A percentile compares a stretch with the other conserved stretches of the same genome.
phyloP scores from a whole-genome alignment of 1,140 invertebrate genomes.

The Drosophila bocki region DNA sequence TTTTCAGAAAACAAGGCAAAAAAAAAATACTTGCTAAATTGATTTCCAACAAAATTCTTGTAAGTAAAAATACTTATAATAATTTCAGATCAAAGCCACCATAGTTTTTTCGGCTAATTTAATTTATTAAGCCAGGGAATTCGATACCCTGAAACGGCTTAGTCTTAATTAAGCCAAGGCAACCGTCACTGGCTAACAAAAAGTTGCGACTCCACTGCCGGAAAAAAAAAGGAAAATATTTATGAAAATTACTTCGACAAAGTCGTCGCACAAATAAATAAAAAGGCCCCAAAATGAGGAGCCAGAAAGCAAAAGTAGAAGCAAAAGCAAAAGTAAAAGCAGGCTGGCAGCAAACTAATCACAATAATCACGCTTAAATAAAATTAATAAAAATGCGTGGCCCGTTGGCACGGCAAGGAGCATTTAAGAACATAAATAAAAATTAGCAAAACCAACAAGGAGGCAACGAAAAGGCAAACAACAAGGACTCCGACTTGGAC shows the following conservation, averaged over 20 bases:
- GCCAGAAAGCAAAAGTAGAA: neutral
- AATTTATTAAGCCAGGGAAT: conserved; percentile 22
- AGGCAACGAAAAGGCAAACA: conserved; percentile 50
- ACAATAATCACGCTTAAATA: conserved; percentile 83
- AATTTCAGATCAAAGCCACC: conserved; percentile 1
- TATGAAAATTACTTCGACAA: conserved; percentile 78
- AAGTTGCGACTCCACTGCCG: conserved; percentile 18
- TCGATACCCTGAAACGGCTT: conserved; percentile 45
- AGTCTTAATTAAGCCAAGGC: conserved; percentile 66
- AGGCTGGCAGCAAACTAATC: conserved; percentile 66
- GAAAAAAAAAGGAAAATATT: conserved; percentile 56
- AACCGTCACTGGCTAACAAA: conserved; percentile 37
- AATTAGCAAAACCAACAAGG: conserved; percentile 82
- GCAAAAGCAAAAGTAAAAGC: neutral
- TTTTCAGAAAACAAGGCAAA: conserved; percentile 46
- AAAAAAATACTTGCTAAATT: conserved; percentile 5
- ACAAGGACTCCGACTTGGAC: conserved; percentile 30
- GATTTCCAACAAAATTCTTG: neutral
- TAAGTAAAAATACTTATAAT: too few relatives aligned
- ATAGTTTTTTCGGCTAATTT: conserved; percentile 19
- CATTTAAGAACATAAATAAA: conserved; percentile 84
- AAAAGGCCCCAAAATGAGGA: conserved; percentile 17
- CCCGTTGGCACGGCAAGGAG: conserved; percentile 72
- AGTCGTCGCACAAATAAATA: conserved; percentile 75
- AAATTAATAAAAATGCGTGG: conserved; percentile 84